Evolutionary conservation across 2,113 vertebrate species (phyloP).

Genomic region (Onychostruthus taczanowskii): DNA sequence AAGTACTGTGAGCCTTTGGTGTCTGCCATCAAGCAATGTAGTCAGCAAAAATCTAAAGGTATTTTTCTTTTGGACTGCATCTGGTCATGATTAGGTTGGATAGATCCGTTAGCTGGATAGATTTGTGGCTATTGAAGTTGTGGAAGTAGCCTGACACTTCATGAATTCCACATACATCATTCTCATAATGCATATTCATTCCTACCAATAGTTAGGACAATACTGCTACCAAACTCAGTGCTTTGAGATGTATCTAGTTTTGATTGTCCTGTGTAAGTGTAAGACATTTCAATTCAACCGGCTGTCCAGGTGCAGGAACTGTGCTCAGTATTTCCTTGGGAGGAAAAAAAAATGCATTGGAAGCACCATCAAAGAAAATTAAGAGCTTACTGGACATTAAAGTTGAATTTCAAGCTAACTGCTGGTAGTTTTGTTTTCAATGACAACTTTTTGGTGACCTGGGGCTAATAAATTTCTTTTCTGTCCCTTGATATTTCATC

Average conservation of each 20-base stretch:
- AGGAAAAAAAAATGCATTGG: neutral
- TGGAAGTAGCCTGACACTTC: neutral
- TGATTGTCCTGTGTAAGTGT: neutral
- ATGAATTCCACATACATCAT: neutral
- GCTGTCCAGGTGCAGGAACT: neutral
- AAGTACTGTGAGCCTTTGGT: neutral
- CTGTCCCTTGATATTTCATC: neutral
- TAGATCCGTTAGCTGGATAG: neutral
- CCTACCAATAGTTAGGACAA: neutral
- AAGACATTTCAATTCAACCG: neutral
- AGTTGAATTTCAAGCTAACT: neutral
- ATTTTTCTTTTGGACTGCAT: neutral
- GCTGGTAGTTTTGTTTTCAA: neutral
- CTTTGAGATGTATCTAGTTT: neutral
- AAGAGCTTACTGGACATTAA: neutral
- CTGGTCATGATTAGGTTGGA: neutral
- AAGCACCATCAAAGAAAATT: neutral
- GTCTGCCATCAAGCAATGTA: neutral
- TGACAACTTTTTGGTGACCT: neutral
- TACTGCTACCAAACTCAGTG: neutral
- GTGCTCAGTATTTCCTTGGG: neutral
- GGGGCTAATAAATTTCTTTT: neutral
- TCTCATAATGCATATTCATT: neutral
- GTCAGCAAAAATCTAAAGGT: neutral
- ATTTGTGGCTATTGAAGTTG: neutral